Evolutionary conservation across 2,797 vertebrate species (phyloP), one percentile per base, ranked within the genome.

Genomic region (Acipenser oxyrinchus): DNA sequence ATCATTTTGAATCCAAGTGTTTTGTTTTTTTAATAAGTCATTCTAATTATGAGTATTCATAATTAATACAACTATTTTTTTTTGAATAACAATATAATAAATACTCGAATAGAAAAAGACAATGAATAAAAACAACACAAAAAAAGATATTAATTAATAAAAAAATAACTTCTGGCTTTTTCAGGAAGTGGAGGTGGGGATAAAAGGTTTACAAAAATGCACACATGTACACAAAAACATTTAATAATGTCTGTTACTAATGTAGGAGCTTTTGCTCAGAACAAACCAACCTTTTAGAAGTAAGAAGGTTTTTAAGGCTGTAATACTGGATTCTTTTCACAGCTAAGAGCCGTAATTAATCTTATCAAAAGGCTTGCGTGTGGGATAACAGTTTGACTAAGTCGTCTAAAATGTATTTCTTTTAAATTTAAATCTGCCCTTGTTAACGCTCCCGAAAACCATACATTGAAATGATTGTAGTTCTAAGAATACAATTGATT

Each of bases 291-390:
- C 86, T 87, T 88, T 84, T 79, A 84, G 73, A 71, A 66, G 73
- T 73, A 72, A 74, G 68, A 71, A 77, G 81, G 75, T 81, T 83
- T 81, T 83, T 84, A 81, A 87, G 84, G 85, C 85, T 87, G 81
- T 78, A 86, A 86, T 84, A 78, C 73, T 73, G 81, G 68, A 66
- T 81, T 77, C 75, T 76, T 83, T 83, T 83, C 85, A 72, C 75
- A 69, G 73, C 72, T 71, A 74, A 69, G 67, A 66, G 73, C 76
- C 72, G 75, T 62, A 71, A 71, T 75, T 74, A 73, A 70, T 66
- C 67, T 64, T 66, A 67, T 6, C 68, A 62, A 75, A 81, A 78
- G 71, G 62, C 70, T 58, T 75, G 77, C 76, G 58, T 49, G 49
- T 64, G 58, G 65, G 76, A 74, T 69, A 63, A 57, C 23, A 52